Conservation (phyloP, 2,113 vertebrate genomes). For the Cariama cristata region DNA sequence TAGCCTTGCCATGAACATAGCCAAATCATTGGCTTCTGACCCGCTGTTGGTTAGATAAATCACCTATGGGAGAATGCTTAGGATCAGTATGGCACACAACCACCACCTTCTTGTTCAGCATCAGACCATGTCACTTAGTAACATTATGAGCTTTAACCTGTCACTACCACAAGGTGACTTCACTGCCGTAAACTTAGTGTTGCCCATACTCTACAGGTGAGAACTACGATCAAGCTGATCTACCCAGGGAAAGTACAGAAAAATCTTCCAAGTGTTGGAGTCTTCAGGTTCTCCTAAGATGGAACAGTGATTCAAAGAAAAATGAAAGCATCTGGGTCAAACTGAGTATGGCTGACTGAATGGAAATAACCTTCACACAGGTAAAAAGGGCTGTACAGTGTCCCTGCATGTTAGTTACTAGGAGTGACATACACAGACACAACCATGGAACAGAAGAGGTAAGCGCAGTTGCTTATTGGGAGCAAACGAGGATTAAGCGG, state of each 20-base stretch:
- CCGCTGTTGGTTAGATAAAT: constrained; percentile 92
- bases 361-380: not conserved
- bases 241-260: not conserved
- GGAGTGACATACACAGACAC: not conserved
- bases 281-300: not conserved
- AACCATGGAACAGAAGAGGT: not conserved
- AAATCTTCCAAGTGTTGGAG: not conserved
- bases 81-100: not conserved
- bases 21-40: constrained; percentile 94
- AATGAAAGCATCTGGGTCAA: not conserved
- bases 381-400: not conserved
- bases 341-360: not conserved
- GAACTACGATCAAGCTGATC: not conserved
- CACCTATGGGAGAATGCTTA: constrained; percentile 74
- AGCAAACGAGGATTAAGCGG: not conserved
- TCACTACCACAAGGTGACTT: not conserved
- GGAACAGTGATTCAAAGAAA: not conserved
- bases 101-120: not conserved
- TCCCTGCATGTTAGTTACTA: not conserved
- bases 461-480: not conserved
- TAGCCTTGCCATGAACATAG: constrained; percentile 90
- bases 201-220: not conserved
- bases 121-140: not conserved
- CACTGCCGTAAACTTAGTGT: not conserved
- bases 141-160: not conserved